Evolutionary conservation across 2,888 invertebrate species (phyloP).

Genomic region (Dryocosmus kuriphilus): DNA sequence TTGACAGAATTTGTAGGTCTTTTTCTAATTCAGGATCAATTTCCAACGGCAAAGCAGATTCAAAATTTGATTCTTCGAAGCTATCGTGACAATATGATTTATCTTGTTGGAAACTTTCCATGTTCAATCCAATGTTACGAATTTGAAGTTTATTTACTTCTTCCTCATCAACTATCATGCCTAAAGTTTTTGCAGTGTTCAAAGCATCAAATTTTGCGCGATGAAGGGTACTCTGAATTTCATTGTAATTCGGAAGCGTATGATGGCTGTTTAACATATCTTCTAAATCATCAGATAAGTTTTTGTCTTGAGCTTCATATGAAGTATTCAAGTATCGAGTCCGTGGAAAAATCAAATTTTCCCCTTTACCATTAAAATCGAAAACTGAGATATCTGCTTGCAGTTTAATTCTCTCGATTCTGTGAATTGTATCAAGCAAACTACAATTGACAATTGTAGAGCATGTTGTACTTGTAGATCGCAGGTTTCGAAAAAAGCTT

Average conservation of each 20-base stretch:
- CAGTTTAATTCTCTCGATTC: too few species aligned
- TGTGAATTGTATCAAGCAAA: too few species aligned
- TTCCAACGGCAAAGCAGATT: too few species aligned
- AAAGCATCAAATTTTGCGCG: slow-evolving; percentile 35
- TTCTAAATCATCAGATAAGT: neutral
- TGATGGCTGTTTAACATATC: too few species aligned
- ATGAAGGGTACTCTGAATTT: slow-evolving; percentile 20
- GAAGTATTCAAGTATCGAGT: neutral
- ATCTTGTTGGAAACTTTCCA: neutral
- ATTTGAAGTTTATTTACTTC: slow-evolving; percentile 5
- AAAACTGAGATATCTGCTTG: too few species aligned
- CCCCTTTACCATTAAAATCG: too few species aligned
- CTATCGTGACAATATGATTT: neutral
- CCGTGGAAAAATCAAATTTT: slow-evolving; percentile 31
- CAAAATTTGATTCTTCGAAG: too few species aligned
- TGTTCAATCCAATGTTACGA: neutral
- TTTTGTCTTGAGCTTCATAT: slow-evolving; percentile 16
- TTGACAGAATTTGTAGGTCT: slow-evolving; percentile 22
- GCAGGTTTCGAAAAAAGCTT: slow-evolving; percentile 42
- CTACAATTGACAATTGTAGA: too few species aligned
- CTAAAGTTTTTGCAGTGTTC: slow-evolving; percentile 11
- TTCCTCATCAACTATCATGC: slow-evolving; percentile 20
- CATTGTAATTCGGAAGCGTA: neutral
- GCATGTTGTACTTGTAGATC: neutral
- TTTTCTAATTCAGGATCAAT: slow-evolving; percentile 1